Evolutionary conservation across 2,888 invertebrate genomes (phyloP), one percentile per base, ranked within the genome.

Genomic region (Zonitis immaculata): DNA sequence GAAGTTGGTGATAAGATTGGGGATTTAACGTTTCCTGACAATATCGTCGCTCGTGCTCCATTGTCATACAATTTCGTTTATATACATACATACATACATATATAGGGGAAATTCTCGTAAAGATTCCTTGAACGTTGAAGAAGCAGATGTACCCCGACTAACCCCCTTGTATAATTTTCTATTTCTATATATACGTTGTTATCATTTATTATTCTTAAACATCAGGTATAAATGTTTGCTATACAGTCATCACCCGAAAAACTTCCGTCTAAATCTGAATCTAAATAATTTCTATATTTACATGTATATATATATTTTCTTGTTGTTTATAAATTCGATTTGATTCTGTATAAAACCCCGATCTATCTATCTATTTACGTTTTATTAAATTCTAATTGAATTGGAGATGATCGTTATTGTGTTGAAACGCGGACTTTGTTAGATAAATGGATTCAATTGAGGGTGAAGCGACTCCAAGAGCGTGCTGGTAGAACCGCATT

Each of bases 191-290:
- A 54, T 59, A 50, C 51, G 58, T 52, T 55, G 58, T 61, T 63
- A 60, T 62, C 60, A 60, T 53, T 54, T 49, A 58, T 53, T 65
- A 66, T 62, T 60, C 66, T 69, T 63, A 61, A 64, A 65, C 66
- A 66, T 68, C 70, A 67, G 66, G 68, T 68, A 70, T 58, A 56
- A 50, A 58, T 56, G 51, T 35, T 35, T 55, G 45, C 49, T 51
- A 52, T 62, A 35, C n/a, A 32, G 56, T 66, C 66, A 62, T 68
- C 65, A 60, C 66, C 68, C 71, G 70, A 70, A 70, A 72, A 71
- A 69, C 69, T 70, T 72, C 69, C 70, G 67, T 58, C 30, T 56
- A 16, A 14, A 16, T n/a, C n/a, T n/a, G n/a, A n/a, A n/a, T n/a
- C n/a, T n/a, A n/a, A n/a, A n/a, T n/a, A n/a, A n/a, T n/a, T n/a